These are phyloP conservation scores for Dendroctonus ponderosae DNA, from an alignment of 1,140 invertebrate species.

Conservation along the genomic window DNA sequence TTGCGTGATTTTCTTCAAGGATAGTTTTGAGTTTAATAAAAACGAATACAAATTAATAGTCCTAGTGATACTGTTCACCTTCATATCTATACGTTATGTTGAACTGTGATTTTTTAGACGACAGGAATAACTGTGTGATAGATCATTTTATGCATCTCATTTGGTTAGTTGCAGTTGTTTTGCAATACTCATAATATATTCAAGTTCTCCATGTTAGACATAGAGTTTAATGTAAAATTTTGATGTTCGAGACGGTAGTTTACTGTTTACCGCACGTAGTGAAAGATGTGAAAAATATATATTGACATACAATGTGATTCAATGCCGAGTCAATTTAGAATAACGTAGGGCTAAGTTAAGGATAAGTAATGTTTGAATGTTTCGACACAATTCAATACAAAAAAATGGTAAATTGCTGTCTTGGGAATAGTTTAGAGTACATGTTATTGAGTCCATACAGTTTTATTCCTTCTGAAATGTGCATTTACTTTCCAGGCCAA, in stretches of 20 bases:
- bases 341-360: conserved; percentile 5
- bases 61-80: too few species aligned
- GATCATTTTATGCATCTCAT: conserved; percentile 29
- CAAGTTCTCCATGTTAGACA: conserved; percentile 22
- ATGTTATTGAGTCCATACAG: neutral
- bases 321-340: conserved; percentile 20
- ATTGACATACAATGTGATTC: conserved; percentile 10
- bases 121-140: conserved; percentile 22
- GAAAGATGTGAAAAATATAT: conserved; percentile 3
- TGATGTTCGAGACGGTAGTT: conserved; percentile 7
- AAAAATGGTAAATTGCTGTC: conserved; percentile 1
- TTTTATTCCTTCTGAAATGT: conserved; percentile 12
- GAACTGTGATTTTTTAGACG: conserved; percentile 30
- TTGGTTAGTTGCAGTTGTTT: conserved; percentile 14
- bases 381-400: neutral
- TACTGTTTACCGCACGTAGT: neutral
- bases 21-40: too few species aligned
- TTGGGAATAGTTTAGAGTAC: neutral
- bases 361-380: conserved; percentile 8
- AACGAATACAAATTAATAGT: too few species aligned
- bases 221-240: conserved; percentile 17
- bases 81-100: too few species aligned
- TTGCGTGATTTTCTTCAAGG: too few species aligned
- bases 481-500: conserved; percentile 24
- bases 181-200: conserved; percentile 34